Base-by-base conservation (phyloP, 2,113 vertebrate genomes). In the Sakesphorus luctuosus region DNA sequence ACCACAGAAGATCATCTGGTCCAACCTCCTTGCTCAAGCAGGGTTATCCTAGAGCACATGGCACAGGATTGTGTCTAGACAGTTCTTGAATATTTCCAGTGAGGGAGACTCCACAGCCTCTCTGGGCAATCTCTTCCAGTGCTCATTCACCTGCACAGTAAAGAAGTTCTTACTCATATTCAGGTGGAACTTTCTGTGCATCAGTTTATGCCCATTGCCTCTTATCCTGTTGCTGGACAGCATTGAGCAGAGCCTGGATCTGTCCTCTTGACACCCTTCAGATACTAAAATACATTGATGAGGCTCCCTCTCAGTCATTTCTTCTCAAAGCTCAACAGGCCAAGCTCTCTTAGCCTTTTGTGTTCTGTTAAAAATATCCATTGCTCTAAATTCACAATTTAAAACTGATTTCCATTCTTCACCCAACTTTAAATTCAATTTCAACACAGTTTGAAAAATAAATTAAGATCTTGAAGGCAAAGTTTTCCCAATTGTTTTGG, bases 161-260 rank as follows among this genome's bases (percentile, higher is more conserved):
- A 53, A 88, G 33, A 52, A 49, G 25, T 49, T 49, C 35, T 63
- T 10, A 0, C 25, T 69, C 10, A 6, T 13, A 1, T 28, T 56
- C 40, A 49, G 3, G 14, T 69, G 47, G 55, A 69, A 55, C 9
- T 69, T 69, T 1, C 55, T 12, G n/a, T 53, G n/a, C 11, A 38
- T 25, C 69, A 40, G 25, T 40, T 62, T 83, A 31, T 73, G 50
- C 17, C 26, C 24, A 8, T 8, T 47, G 29, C 11, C 35, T 69
- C n/a, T 43, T 47, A 29, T 56, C 17, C 20, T 6, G 0, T 7
- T 49, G 29, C 14, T 69, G 49, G 35, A n/a, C 31, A 63, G 6
- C 25, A 31, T 35, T 0, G 0, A 63, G 55, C 18, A 69, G 47
- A 62, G 40, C 55, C 63, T 49, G 40, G 35, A 2, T 33, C 4